Evolutionary conservation across 2,113 vertebrate species (phyloP).

Genomic region (Phrynocephalus versicolor): DNA sequence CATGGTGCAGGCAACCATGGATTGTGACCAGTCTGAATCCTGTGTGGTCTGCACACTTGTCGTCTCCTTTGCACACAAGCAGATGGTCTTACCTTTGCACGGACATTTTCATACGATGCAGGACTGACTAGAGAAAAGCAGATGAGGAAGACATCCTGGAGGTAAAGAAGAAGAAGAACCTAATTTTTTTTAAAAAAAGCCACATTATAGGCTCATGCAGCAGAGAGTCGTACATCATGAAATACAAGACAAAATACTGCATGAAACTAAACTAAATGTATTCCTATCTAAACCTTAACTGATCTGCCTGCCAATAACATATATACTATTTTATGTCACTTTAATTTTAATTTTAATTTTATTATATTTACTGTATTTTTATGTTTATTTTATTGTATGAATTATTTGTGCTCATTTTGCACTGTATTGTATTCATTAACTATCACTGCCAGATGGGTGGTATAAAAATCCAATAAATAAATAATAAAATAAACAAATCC

Average conservation of each 20-base stretch:
- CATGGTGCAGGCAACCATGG: not conserved
- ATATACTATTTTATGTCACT: too few species aligned
- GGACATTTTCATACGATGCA: slow-evolving; percentile 82
- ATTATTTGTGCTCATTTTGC: too few species aligned
- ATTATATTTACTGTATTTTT: too few species aligned
- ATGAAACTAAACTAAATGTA: not conserved
- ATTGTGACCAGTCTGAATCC: not conserved
- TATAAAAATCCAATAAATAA: too few species aligned
- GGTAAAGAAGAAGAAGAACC: slow-evolving; percentile 4
- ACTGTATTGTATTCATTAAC: too few species aligned
- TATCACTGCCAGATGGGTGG: too few species aligned
- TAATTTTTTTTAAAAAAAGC: too few species aligned
- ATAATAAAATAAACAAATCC: too few species aligned
- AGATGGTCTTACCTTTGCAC: slow-evolving; percentile 79
- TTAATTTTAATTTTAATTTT: too few species aligned
- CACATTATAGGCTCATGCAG: not conserved
- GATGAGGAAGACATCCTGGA: slow-evolving; percentile 84
- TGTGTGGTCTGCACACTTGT: not conserved
- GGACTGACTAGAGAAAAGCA: slow-evolving; percentile 86
- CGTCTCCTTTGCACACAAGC: not conserved
- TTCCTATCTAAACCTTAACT: too few species aligned
- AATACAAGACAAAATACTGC: not conserved
- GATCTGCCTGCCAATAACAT: too few species aligned
- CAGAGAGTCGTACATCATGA: not conserved
- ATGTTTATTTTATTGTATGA: too few species aligned